Conservation (phyloP, 2,113 vertebrate species). For the Pelodiscus sinensis region DNA sequence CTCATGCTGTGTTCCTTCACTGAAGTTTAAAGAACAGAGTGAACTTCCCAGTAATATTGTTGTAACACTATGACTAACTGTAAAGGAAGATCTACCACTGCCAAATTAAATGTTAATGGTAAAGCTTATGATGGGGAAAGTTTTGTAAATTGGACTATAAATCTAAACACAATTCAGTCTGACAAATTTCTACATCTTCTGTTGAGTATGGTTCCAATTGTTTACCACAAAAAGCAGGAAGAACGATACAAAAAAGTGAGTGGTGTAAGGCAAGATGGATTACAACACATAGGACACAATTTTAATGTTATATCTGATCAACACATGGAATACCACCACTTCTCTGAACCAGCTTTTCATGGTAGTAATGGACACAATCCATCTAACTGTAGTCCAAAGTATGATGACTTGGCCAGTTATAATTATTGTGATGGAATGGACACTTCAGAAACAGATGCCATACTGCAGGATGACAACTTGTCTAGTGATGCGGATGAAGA, state of each 20-base stretch:
- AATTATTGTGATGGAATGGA: constrained; percentile 84
- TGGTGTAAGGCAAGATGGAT: constrained; percentile 79
- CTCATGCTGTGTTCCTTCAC: constrained; percentile 13
- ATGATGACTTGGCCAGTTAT: constrained; percentile 78
- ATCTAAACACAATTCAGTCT: constrained; percentile 83
- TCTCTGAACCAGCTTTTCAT: constrained; percentile 81
- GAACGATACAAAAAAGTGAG: constrained; percentile 90
- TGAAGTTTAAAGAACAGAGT: constrained; percentile 53
- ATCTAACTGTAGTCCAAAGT: constrained; percentile 76
- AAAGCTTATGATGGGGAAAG: constrained; percentile 72
- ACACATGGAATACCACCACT: constrained; percentile 83
- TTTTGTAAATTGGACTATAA: constrained; percentile 81
- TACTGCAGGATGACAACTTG: constrained; percentile 78
- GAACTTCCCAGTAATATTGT: constrained; percentile 51
- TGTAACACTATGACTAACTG: constrained; percentile 84
- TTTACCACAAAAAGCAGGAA: constrained; percentile 91
- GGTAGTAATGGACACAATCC: constrained; percentile 77
- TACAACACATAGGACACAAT: constrained; percentile 75
- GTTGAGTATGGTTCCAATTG: constrained; percentile 93
- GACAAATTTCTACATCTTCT: constrained; percentile 86
- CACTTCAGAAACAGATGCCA: constrained; percentile 85
- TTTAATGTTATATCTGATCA: constrained; percentile 83
- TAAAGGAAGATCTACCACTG: constrained; percentile 75
- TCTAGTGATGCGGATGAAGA: constrained; percentile 74
- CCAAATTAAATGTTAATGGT: constrained; percentile 68